Conservation (phyloP, 2,797 vertebrate genomes). For the Diplodus sargus region DNA sequence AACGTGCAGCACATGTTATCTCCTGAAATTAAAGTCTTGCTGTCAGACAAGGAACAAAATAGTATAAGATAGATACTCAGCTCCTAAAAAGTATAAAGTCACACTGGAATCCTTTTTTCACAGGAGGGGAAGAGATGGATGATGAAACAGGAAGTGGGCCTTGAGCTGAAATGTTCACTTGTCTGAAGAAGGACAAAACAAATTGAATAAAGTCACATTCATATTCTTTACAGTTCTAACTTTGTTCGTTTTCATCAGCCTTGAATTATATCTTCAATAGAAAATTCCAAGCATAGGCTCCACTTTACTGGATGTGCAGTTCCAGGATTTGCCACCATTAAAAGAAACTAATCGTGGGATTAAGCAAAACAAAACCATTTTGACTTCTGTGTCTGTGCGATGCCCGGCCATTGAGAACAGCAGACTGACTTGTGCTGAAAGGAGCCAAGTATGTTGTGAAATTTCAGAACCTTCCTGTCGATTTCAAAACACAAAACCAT, state of each 20-base stretch:
- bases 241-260: not conserved
- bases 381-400: not conserved
- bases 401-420: not conserved
- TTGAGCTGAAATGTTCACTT: not conserved
- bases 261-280: not conserved
- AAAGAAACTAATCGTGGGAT: slow-evolving; percentile 1
- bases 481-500: not conserved
- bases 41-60: slow-evolving; percentile 44
- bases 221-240: slow-evolving; percentile 5
- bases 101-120: slow-evolving; percentile 36
- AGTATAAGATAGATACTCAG: slow-evolving; percentile 46
- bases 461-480: not conserved
- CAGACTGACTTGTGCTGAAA: too few relatives aligned
- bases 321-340: not conserved
- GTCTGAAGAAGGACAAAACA: slow-evolving; percentile 1
- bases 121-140: slow-evolving; percentile 32
- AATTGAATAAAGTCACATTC: slow-evolving; percentile 6
- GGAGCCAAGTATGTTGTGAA: too few relatives aligned
- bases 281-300: not conserved
- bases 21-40: slow-evolving; percentile 42
- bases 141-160: slow-evolving; percentile 26
- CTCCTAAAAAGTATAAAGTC: slow-evolving; percentile 34
- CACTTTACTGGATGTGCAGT: not conserved
- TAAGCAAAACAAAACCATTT: not conserved
- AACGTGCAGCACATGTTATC: slow-evolving; percentile 59